Conservation (phyloP, 2,888 invertebrate species). For the Brenthis hecate region DNA sequence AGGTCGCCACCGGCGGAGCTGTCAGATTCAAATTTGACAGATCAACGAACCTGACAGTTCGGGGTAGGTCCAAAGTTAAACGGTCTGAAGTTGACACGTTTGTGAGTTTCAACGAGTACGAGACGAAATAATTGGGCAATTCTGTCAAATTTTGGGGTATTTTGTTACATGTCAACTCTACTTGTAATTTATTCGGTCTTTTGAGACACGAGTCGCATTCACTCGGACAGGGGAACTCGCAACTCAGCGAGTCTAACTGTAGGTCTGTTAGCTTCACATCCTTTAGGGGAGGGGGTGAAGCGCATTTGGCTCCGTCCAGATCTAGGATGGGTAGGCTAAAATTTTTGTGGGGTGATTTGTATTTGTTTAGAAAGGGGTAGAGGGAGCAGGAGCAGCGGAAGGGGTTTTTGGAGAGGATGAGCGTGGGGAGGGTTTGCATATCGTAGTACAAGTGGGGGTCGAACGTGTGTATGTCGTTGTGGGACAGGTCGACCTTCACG, state of each 20-base stretch:
- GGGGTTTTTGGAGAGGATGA: constrained; percentile 52
- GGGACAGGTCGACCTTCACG: constrained; percentile 42
- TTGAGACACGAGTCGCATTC: constrained; percentile 13
- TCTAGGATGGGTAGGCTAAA: constrained; percentile 5
- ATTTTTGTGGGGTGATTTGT: not conserved
- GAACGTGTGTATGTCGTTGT: constrained; percentile 48
- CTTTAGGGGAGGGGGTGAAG: constrained; percentile 19
- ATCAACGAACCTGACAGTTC: constrained; percentile 27
- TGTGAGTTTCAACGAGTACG: constrained; percentile 22
- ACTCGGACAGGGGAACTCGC: constrained; percentile 30
- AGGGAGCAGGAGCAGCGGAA: constrained; percentile 53
- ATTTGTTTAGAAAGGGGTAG: constrained; percentile 38
- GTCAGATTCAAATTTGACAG: constrained; percentile 39
- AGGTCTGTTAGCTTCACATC: constrained; percentile 13
- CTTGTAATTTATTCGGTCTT: constrained; percentile 8
- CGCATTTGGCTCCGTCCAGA: constrained; percentile 27
- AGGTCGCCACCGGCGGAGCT: constrained; percentile 19
- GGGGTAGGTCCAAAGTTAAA: constrained; percentile 17
- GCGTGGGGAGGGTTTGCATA: not conserved
- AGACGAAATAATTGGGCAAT: not conserved
- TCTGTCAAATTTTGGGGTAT: not conserved
- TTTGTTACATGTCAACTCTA: constrained; percentile 31
- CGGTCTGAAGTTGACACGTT: not conserved
- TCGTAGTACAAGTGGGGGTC: constrained; percentile 9
- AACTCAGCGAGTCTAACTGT: constrained; percentile 25